phyloP scores from a whole-genome alignment of 2,113 vertebrate genomes.

The Serinus canaria region DNA sequence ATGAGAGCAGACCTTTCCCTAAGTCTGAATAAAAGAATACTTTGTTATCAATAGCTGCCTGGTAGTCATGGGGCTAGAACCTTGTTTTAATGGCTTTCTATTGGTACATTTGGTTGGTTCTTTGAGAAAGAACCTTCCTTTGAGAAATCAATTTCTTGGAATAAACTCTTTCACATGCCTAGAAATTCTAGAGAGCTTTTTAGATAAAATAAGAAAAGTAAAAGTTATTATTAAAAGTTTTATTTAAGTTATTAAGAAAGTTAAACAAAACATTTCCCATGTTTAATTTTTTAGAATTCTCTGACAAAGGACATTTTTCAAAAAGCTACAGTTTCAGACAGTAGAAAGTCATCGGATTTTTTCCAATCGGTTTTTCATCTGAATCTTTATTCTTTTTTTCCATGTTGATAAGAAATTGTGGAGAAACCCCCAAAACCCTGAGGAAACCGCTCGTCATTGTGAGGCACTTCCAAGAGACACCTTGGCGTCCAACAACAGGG shows the following conservation, averaged over 20 bases:
- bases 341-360: accelerated
- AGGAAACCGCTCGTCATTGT: background rate
- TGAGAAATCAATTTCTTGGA: background rate
- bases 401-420: background rate
- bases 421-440: background rate
- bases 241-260: too few relatives aligned
- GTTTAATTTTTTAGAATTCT: background rate
- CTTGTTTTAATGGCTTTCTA: background rate
- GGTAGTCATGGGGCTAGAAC: background rate
- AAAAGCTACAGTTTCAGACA: background rate
- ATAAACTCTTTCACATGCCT: background rate
- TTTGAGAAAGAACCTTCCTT: background rate
- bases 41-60: background rate
- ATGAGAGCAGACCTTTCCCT: background rate
- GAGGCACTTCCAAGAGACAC: background rate
- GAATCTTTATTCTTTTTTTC: background rate
- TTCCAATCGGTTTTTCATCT: background rate
- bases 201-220: too few relatives aligned
- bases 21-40: background rate
- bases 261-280: background rate
- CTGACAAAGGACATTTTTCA: background rate
- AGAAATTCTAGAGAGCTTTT: background rate
- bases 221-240: too few relatives aligned
- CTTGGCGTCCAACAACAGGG: background rate
- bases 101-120: background rate